A percentile compares a stretch with the other conserved stretches of the same genome.
These are phyloP conservation scores for Sebastolobus alascanus DNA, from an alignment of 2,797 vertebrate genomes.

Conservation along the genomic window DNA sequence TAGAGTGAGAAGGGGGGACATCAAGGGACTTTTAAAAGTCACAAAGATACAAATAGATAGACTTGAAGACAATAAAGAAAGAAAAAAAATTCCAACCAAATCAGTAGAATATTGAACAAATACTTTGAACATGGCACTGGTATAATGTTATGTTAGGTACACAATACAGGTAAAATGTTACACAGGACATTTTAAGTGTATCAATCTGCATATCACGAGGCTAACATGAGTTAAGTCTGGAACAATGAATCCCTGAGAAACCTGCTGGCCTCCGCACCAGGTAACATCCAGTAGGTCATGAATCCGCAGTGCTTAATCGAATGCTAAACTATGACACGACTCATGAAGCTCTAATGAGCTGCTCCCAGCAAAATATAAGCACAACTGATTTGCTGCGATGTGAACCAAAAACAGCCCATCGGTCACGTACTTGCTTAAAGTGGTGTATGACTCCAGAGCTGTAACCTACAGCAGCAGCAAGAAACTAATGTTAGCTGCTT, in stretches of 20 bases:
- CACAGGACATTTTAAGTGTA: background rate
- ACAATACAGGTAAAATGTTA: background rate
- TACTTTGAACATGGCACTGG: background rate
- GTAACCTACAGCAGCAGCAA: slow-evolving; percentile 14
- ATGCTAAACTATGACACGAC: background rate
- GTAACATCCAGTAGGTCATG: slow-evolving; percentile 15
- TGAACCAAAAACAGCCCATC: slow-evolving; percentile 27
- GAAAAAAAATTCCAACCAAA: background rate
- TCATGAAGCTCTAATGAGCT: slow-evolving; percentile 31
- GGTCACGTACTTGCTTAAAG: slow-evolving; percentile 25
- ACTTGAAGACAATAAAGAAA: background rate
- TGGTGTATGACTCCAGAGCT: slow-evolving; percentile 8
- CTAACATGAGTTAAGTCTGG: background rate
- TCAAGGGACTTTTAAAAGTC: background rate
- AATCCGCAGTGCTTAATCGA: slow-evolving; percentile 33
- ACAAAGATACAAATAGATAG: background rate
- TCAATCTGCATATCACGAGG: background rate
- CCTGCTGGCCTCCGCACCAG: slow-evolving; percentile 4
- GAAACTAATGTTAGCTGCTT: slow-evolving; percentile 11
- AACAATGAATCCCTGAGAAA: background rate
- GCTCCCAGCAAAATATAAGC: slow-evolving; percentile 28
- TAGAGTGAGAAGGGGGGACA: background rate
- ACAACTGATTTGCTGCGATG: slow-evolving; percentile 4
- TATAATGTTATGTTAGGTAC: background rate
- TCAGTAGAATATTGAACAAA: background rate